Conservation (phyloP, 2,797 vertebrate species). For the Stomatorhinus walkeri region DNA sequence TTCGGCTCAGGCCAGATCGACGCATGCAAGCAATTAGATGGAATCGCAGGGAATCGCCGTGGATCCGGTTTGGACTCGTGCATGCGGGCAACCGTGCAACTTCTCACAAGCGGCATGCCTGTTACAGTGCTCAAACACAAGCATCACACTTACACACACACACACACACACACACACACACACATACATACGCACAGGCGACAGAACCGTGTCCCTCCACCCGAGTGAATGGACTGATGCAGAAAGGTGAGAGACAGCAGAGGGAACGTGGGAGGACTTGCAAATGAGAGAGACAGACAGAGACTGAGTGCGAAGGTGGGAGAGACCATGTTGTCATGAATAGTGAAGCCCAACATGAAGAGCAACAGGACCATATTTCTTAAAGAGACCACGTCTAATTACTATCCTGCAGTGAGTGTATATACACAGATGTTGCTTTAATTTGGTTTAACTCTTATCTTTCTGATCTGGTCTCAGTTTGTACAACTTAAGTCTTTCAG, state of each 20-base stretch:
- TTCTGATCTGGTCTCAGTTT: too few species aligned
- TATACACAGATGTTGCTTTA: not conserved
- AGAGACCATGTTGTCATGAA: constrained; percentile 32
- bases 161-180: not conserved
- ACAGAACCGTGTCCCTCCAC: not conserved
- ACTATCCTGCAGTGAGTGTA: not conserved
- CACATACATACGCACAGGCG: not conserved
- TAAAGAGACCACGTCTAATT: not conserved
- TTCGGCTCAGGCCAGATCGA: constrained; percentile 39
- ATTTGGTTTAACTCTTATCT: too few species aligned
- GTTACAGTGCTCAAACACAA: constrained; percentile 9
- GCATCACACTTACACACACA: not conserved
- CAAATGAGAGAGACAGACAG: constrained; percentile 7
- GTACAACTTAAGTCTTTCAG: too few species aligned
- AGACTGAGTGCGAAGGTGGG: constrained; percentile 31
- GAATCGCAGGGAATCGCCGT: constrained; percentile 31
- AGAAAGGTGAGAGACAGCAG: constrained; percentile 22
- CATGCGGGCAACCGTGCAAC: not conserved
- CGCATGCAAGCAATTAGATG: constrained; percentile 49
- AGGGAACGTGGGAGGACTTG: constrained; percentile 22
- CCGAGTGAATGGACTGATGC: not conserved
- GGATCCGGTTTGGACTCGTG: not conserved
- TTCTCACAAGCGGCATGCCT: constrained; percentile 17
- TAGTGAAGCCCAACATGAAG: not conserved
- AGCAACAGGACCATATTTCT: not conserved